Conservation (phyloP, 1,140 invertebrate species). For the Aporrectodea caliginosa region DNA sequence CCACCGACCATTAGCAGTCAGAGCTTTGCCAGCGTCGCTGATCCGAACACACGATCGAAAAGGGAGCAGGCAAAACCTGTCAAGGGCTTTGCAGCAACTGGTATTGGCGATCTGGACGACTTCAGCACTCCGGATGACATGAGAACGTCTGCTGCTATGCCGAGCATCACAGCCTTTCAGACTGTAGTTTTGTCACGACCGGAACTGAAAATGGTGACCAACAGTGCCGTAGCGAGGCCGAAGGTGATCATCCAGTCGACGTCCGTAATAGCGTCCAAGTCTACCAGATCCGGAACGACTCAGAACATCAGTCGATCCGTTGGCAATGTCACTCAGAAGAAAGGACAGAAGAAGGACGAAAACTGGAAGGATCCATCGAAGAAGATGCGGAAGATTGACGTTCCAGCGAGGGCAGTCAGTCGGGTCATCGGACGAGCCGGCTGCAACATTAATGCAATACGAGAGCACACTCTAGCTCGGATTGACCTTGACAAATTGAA, state of each 20-base stretch:
- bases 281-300: constrained; percentile 24
- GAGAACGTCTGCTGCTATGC: background rate
- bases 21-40: background rate
- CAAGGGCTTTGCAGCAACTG: constrained; percentile 32
- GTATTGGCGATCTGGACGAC: constrained; percentile 52
- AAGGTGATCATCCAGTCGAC: background rate
- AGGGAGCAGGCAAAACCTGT: background rate
- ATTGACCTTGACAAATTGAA: constrained; percentile 98
- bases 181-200: background rate
- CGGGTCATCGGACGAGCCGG: constrained; percentile 91
- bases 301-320: constrained; percentile 14
- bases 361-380: constrained; percentile 95
- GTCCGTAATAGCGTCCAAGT: background rate
- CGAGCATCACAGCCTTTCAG: background rate
- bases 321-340: constrained; percentile 65
- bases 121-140: constrained; percentile 33
- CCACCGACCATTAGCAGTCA: constrained; percentile 3
- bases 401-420: constrained; percentile 89
- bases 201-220: background rate
- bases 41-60: background rate
- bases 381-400: constrained; percentile 60
- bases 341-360: constrained; percentile 72
- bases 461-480: constrained; percentile 87
- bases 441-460: constrained; percentile 95
- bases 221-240: background rate